These are phyloP conservation scores for Himalopsyche tibetana DNA, from an alignment of 2,888 invertebrate species.

Conservation along the genomic window DNA sequence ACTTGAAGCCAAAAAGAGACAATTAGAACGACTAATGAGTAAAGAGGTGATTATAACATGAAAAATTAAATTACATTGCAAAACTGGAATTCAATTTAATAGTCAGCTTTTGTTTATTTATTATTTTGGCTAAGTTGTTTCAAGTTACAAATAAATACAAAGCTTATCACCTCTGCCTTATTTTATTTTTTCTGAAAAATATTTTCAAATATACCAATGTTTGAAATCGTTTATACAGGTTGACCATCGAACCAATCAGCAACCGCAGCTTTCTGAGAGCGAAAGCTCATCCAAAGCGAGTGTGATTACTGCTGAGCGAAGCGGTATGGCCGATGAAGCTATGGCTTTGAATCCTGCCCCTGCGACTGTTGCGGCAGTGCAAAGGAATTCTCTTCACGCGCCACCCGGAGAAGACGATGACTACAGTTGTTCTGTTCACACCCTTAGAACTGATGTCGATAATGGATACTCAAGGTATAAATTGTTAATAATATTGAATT, in stretches of 20 bases:
- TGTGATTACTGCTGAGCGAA: background rate
- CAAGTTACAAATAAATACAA: background rate
- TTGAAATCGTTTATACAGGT: constrained; percentile 50
- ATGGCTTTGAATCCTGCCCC: constrained; percentile 1
- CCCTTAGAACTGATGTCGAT: constrained; percentile 60
- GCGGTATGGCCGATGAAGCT: constrained; percentile 39
- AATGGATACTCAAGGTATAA: constrained; percentile 64
- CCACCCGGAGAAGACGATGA: constrained; percentile 43
- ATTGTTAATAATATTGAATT: background rate
- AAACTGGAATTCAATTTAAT: background rate
- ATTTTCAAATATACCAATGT: background rate
- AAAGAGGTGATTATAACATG: constrained; percentile 74
- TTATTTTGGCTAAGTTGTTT: background rate
- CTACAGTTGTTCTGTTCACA: constrained; percentile 48
- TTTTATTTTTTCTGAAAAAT: background rate
- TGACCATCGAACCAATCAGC: constrained; percentile 64
- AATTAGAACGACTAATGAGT: constrained; percentile 81
- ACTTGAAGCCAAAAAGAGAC: constrained; percentile 80
- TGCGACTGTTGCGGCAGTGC: background rate
- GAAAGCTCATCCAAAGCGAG: constrained; percentile 44
- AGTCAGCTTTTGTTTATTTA: background rate
- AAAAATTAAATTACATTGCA: background rate
- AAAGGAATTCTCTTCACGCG: background rate
- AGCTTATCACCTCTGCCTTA: background rate
- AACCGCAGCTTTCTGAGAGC: constrained; percentile 48